Percentiles rank a stretch among this genome's conserved stretches.
Evolutionary conservation across 2,113 vertebrate species (phyloP).

Genomic region (Cheirogaleus medius): DNA sequence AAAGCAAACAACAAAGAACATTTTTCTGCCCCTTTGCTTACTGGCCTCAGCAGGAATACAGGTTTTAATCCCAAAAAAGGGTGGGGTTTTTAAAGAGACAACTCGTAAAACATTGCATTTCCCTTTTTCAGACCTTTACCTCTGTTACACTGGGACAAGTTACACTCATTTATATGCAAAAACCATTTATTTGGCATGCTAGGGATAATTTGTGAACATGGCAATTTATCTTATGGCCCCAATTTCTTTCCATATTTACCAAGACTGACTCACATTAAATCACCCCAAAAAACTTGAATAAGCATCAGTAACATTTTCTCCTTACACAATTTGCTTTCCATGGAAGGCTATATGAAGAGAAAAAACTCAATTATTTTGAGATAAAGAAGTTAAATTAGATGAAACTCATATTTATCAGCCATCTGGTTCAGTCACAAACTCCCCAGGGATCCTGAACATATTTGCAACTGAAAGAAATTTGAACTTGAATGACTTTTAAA

Average conservation of each 20-base stretch:
- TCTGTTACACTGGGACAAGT: not conserved
- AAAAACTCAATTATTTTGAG: slow-evolving; percentile 65
- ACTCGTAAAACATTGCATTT: too few species aligned
- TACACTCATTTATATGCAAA: not conserved
- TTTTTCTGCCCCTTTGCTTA: too few species aligned
- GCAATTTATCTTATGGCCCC: slow-evolving; percentile 1
- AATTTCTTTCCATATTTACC: slow-evolving; percentile 25
- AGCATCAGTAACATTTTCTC: not conserved
- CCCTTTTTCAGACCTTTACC: too few species aligned
- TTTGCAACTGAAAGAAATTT: slow-evolving; percentile 66
- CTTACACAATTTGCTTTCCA: not conserved
- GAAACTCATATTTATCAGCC: slow-evolving; percentile 53
- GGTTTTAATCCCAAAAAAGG: too few species aligned
- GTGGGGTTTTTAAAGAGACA: too few species aligned
- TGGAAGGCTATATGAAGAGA: not conserved
- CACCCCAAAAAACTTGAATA: not conserved
- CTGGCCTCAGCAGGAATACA: too few species aligned
- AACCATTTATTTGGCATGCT: not conserved
- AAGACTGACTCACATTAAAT: slow-evolving; percentile 32
- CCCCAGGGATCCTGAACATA: slow-evolving; percentile 57
- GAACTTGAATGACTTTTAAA: slow-evolving; percentile 78
- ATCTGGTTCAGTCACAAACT: slow-evolving; percentile 70
- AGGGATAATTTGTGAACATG: not conserved
- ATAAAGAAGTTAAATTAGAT: slow-evolving; percentile 59
- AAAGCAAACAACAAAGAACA: too few species aligned